These are phyloP conservation scores for Selenia dentaria DNA, from an alignment of 2,888 invertebrate species.

Conservation along the genomic window DNA sequence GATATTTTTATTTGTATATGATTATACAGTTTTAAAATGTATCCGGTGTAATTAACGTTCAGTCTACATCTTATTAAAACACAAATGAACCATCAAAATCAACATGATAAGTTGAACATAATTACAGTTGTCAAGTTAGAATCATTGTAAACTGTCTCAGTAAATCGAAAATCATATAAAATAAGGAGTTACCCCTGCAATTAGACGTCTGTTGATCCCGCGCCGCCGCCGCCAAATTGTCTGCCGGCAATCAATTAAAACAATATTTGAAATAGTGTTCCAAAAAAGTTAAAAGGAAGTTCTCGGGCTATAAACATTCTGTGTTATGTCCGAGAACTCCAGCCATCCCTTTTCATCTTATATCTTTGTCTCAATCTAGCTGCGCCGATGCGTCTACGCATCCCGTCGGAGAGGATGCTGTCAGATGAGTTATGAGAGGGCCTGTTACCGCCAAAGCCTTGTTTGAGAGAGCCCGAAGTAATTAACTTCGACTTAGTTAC, in stretches of 20 bases:
- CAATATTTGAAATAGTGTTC: slow-evolving; percentile 82
- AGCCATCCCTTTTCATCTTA: slow-evolving; percentile 39
- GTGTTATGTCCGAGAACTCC: slow-evolving; percentile 57
- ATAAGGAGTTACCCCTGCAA: slow-evolving; percentile 65
- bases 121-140: slow-evolving; percentile 60
- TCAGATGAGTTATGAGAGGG: slow-evolving; percentile 70
- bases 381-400: slow-evolving; percentile 79
- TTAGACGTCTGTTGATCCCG: slow-evolving; percentile 56
- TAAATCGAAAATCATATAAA: slow-evolving; percentile 58
- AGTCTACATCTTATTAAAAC: slow-evolving; percentile 24
- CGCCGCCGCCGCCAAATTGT: slow-evolving; percentile 70
- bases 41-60: slow-evolving; percentile 19
- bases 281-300: slow-evolving; percentile 77
- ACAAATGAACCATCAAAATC: slow-evolving; percentile 47
- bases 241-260: slow-evolving; percentile 82
- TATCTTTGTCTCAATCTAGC: slow-evolving; percentile 48
- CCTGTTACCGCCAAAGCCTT: slow-evolving; percentile 79
- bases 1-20: too few relatives aligned
- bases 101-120: slow-evolving; percentile 60
- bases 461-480: slow-evolving; percentile 75
- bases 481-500: slow-evolving; percentile 79
- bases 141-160: slow-evolving; percentile 49
- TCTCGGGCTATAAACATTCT: slow-evolving; percentile 74
- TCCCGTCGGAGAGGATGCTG: slow-evolving; percentile 60
- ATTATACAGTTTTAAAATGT: too few relatives aligned